A percentile compares a stretch with the other conserved stretches of the same genome.
phyloP scores from a whole-genome alignment of 2,797 vertebrate species.

The Acrocephalus scirpaceus region DNA sequence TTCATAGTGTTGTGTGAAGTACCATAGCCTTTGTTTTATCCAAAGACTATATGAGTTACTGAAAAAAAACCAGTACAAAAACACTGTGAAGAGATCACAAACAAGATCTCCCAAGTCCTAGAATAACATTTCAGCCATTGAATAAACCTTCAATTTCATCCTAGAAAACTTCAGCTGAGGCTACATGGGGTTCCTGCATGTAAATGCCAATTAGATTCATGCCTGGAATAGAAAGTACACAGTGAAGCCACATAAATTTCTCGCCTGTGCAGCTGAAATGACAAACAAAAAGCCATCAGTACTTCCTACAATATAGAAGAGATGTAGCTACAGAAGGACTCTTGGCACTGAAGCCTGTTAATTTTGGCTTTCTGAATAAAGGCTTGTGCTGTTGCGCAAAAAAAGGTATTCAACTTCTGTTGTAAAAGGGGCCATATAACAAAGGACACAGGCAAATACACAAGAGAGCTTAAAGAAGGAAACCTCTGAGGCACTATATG shows the following conservation, averaged over 20 bases:
- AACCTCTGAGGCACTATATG: neutral
- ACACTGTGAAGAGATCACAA: neutral
- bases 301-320: neutral
- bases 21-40: neutral
- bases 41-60: neutral
- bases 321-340: slow-evolving; percentile 16
- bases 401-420: slow-evolving; percentile 10
- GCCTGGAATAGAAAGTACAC: slow-evolving; percentile 1
- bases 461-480: slow-evolving; percentile 32
- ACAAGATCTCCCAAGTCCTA: neutral
- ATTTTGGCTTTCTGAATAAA: slow-evolving; percentile 44
- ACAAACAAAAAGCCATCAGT: slow-evolving; percentile 35
- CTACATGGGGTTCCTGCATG: neutral
- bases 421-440: neutral
- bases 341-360: neutral
- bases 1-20: neutral
- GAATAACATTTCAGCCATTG: neutral
- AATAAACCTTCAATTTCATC: slow-evolving; percentile 3
- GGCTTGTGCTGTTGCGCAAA: neutral
- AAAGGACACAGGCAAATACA: slow-evolving; percentile 4
- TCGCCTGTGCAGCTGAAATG: slow-evolving; percentile 13
- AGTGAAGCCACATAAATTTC: neutral
- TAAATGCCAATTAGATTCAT: neutral
- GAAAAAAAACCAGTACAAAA: neutral
- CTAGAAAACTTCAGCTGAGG: slow-evolving; percentile 6